Conservation (phyloP, 2,888 invertebrate species). For the Mactromeris polynyma region DNA sequence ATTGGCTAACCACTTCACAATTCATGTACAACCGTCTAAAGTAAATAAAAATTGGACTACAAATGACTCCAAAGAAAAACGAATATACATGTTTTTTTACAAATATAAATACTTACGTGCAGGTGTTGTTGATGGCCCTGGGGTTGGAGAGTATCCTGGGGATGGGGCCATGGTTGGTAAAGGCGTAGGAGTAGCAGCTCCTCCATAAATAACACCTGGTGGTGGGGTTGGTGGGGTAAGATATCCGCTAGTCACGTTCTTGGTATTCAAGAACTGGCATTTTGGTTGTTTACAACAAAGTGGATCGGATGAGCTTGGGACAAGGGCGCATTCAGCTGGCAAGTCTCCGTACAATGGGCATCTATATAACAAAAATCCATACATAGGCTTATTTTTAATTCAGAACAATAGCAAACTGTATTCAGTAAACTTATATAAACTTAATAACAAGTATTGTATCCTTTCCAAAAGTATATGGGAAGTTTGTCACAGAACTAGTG, state of each 20-base stretch:
- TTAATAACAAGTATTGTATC: neutral
- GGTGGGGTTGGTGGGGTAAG: slow-evolving; percentile 69
- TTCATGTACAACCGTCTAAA: too few species aligned
- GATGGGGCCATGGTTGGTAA: slow-evolving; percentile 57
- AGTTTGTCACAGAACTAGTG: too few species aligned
- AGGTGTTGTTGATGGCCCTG: slow-evolving; percentile 63
- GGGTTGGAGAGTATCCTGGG: slow-evolving; percentile 57
- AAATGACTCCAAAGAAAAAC: too few species aligned
- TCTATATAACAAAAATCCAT: slow-evolving; percentile 45
- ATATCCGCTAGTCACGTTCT: slow-evolving; percentile 67
- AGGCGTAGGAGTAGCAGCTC: slow-evolving; percentile 67
- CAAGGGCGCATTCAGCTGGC: slow-evolving; percentile 67
- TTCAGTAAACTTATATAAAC: too few species aligned
- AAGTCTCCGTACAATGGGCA: slow-evolving; percentile 68
- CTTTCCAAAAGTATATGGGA: neutral
- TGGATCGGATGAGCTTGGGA: slow-evolving; percentile 74
- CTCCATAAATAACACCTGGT: slow-evolving; percentile 69
- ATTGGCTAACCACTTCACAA: too few species aligned
- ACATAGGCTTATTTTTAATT: too few species aligned
- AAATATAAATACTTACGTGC: slow-evolving; percentile 48
- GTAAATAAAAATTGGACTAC: too few species aligned
- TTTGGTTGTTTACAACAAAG: slow-evolving; percentile 75
- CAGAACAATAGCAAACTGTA: too few species aligned
- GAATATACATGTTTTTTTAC: too few species aligned
- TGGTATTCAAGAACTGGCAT: slow-evolving; percentile 62